A percentile compares a stretch with the other conserved stretches of the same genome.
phyloP scores from a whole-genome alignment of 1,140 invertebrate genomes.

The Drosophila funebris region DNA sequence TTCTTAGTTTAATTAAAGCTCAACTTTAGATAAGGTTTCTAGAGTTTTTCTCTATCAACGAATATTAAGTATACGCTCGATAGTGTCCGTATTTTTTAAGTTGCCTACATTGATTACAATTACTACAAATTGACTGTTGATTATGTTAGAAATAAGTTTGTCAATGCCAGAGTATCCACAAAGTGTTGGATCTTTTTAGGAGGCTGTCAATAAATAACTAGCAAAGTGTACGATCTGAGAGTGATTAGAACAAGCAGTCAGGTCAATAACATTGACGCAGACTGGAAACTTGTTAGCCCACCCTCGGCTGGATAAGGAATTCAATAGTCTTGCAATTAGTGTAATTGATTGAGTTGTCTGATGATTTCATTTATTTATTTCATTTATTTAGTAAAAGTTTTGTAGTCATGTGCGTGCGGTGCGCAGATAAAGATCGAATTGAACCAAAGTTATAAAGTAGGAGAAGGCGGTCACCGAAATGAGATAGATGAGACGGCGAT shows the following conservation, averaged over 20 bases:
- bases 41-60: no score
- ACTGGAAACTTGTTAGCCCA: not conserved
- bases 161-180: no score
- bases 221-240: not conserved
- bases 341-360: not conserved
- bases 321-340: not conserved
- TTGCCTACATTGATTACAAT: no score
- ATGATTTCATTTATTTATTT: not conserved
- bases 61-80: no score
- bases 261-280: not conserved
- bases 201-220: not conserved
- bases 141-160: no score
- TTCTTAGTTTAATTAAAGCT: no score
- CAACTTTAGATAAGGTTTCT: no score
- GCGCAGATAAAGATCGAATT: constrained; percentile 70
- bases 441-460: constrained; percentile 78
- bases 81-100: no score
- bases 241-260: not conserved
- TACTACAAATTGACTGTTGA: no score
- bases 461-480: constrained; percentile 69
- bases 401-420: not conserved
- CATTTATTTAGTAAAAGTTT: not conserved
- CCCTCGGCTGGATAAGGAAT: not conserved
- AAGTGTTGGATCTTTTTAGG: not conserved
- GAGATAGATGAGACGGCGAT: constrained; percentile 62